Percentiles rank a stretch among this genome's conserved stretches.
Evolutionary conservation across 2,888 invertebrate species (phyloP).

Genomic region (Cactoblastis cactorum): DNA sequence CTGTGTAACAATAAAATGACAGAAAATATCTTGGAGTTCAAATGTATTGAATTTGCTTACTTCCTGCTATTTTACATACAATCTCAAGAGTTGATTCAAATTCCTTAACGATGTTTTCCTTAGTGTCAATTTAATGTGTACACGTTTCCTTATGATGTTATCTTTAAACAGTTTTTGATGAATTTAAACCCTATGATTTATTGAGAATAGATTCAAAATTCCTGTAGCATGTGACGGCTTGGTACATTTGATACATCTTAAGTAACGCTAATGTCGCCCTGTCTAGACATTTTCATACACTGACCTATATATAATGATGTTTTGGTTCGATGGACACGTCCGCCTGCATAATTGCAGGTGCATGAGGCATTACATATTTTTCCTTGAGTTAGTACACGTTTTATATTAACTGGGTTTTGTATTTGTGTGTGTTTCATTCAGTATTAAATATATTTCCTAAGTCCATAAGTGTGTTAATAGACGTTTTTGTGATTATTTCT

Average conservation of each 20-base stretch:
- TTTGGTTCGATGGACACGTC: neutral
- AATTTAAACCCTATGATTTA: neutral
- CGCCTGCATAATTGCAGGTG: slow-evolving; percentile 7
- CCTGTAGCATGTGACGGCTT: neutral
- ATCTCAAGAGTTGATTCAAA: neutral
- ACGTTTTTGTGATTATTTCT: neutral
- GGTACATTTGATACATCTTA: neutral
- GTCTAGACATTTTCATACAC: slow-evolving; percentile 6
- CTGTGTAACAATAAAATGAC: neutral
- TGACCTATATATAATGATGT: slow-evolving; percentile 7
- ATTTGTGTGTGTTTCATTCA: neutral
- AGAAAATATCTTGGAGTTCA: neutral
- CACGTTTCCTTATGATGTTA: neutral
- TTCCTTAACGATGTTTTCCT: neutral
- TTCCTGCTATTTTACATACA: neutral
- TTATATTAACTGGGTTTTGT: slow-evolving; percentile 14
- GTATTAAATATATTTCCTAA: neutral
- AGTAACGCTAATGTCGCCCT: neutral
- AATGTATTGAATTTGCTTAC: neutral
- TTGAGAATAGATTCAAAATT: slow-evolving; percentile 6
- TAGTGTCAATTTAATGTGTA: neutral
- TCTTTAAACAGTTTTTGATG: neutral
- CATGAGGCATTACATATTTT: neutral
- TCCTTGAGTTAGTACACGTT: neutral
- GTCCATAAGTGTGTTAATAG: neutral